These are phyloP conservation scores for Chlorops oryzae DNA, from an alignment of 1,140 invertebrate genomes.

Conservation along the genomic window DNA sequence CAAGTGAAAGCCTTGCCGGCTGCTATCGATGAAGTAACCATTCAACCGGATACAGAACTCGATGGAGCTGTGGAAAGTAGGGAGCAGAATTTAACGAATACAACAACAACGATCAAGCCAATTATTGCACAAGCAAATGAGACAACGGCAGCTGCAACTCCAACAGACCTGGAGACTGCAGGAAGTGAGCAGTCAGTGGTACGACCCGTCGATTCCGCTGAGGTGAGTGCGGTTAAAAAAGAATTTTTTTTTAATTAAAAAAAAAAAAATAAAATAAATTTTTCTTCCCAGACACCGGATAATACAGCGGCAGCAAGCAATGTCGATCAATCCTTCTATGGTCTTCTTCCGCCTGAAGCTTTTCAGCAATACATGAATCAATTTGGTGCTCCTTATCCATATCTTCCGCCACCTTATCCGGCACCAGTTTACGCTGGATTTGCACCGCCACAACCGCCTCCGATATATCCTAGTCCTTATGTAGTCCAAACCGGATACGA, in stretches of 20 bases:
- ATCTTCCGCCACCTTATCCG: slow-evolving; percentile 24
- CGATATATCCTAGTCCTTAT: slow-evolving; percentile 22
- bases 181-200: not conserved
- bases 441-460: not conserved
- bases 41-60: slow-evolving; percentile 19
- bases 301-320: slow-evolving; percentile 22
- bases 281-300: not conserved
- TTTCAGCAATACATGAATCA: slow-evolving; percentile 44
- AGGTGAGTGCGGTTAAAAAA: not conserved
- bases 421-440: slow-evolving; percentile 16
- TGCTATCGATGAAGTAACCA: slow-evolving; percentile 28
- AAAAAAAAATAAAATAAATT: no score
- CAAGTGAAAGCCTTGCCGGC: slow-evolving; percentile 17
- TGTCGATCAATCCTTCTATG: slow-evolving; percentile 34
- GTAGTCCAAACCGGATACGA: slow-evolving; percentile 47
- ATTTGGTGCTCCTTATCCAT: slow-evolving; percentile 27
- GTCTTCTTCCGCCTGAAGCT: slow-evolving; percentile 33
- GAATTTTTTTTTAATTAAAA: not conserved
- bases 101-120: not conserved
- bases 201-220: not conserved
- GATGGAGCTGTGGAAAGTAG: slow-evolving; percentile 11
- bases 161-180: not conserved
- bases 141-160: not conserved
- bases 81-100: not conserved
- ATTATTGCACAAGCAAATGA: not conserved